Base-by-base conservation (phyloP, 2,888 invertebrate species). In the Acleris laterana region DNA sequence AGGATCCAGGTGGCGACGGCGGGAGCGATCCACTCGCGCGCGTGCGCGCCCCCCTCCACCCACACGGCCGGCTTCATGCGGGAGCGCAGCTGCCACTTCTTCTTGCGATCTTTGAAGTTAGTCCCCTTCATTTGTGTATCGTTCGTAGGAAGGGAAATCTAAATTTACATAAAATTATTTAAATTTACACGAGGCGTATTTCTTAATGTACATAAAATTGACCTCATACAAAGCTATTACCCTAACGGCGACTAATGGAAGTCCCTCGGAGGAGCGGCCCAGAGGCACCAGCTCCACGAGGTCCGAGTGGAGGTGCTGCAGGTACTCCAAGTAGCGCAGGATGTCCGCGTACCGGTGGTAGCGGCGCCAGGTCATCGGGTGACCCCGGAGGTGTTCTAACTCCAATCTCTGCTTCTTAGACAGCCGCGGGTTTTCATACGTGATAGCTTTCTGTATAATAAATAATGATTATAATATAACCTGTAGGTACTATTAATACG, bases 1-100 rank as follows among this genome's bases (percentile, higher is more conserved):
- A 96, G 86, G 75, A 96, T 95, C 94, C 95, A 96, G 20, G 96
- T 95, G 49, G 96, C 95, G 0, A 95, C 95, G 0, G 97, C 96
- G 0, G 96, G 96, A 1, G 96, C 94, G 73, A 97, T 96, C 97
- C 97, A 97, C 85, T 97, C 97, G 73, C 95, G 84, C 2, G 95
- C 96, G 76, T 96, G 96, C 68, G 94, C 90, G 0, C 97, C 97
- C 11, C 96, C 97, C 77, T 97, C 97, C 42, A 98, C 93, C 94
- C 97, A 97, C 49, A 97, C 95, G 0, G 95, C 95, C 4, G 96
- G 95, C 71, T 96, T 96, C 74, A 91, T 85, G 59, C 82, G 84
- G 5, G 93, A 91, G 3, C 84, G 85, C 58, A 93, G 73, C 69
- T 89, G 90, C 79, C 93, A 93, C 64, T 93, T 91, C 73, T 94